phyloP scores from a whole-genome alignment of 35 echinoderm and acorn worm species.

The Acanthaster planci region DNA sequence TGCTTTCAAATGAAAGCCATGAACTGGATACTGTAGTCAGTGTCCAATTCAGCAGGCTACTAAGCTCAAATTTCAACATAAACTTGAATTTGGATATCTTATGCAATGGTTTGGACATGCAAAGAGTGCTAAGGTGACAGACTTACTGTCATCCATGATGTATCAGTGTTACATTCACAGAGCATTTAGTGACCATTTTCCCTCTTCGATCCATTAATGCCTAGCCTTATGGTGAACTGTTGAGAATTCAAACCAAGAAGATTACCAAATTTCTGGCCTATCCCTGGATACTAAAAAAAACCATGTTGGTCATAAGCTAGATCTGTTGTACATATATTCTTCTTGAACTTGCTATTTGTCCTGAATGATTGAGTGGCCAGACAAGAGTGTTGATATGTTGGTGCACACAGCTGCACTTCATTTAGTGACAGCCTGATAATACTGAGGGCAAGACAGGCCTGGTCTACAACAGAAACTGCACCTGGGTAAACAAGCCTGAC shows the following conservation, averaged over 20 bases:
- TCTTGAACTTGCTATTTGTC: slow-evolving; percentile 7
- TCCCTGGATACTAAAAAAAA: background rate
- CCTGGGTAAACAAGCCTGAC: slow-evolving; percentile 28
- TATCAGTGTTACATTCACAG: background rate
- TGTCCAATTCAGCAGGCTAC: too few species aligned
- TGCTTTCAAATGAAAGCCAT: too few species aligned
- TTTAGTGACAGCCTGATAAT: background rate
- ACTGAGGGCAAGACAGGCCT: too few species aligned
- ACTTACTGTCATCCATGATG: background rate
- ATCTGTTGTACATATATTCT: too few species aligned
- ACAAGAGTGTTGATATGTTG: slow-evolving; percentile 8
- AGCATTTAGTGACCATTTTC: background rate
- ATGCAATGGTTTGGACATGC: too few species aligned
- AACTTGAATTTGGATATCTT: too few species aligned
- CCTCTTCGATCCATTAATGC: background rate
- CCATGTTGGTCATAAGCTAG: background rate
- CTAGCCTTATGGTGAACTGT: background rate
- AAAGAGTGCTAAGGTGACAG: too few species aligned
- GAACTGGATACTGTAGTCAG: too few species aligned
- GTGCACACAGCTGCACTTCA: background rate
- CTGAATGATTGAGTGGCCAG: slow-evolving; percentile 13
- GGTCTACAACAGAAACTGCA: background rate
- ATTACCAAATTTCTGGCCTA: background rate
- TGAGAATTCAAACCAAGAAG: background rate
- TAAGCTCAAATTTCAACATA: too few species aligned